Percentiles rank a stretch among this genome's conserved stretches.
These are phyloP conservation scores for Stenotaenia linearis DNA, from an alignment of 2,888 invertebrate genomes.

Conservation along the genomic window DNA sequence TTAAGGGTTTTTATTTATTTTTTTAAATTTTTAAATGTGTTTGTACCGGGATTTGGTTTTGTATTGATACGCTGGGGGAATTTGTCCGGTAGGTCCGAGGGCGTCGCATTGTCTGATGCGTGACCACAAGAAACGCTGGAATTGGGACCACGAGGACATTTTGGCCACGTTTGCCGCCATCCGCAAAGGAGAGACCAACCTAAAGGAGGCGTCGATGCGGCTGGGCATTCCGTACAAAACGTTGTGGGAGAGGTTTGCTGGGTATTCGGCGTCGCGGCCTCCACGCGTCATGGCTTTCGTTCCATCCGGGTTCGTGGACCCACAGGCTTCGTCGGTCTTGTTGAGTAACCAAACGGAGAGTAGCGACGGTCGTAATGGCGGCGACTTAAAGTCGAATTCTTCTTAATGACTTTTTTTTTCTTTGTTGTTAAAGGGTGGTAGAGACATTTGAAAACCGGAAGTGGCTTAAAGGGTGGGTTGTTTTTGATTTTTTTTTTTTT, in stretches of 20 bases:
- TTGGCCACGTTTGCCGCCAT: conserved; percentile 24
- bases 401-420: neutral
- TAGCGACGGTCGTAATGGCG: neutral
- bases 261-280: conserved; percentile 13
- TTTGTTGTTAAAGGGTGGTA: neutral
- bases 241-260: conserved; percentile 23
- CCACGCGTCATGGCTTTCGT: neutral
- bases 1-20: neutral
- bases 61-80: conserved; percentile 1
- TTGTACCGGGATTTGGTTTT: neutral
- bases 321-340: neutral
- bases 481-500: neutral
- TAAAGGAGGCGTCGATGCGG: neutral
- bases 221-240: conserved; percentile 18
- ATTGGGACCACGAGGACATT: conserved; percentile 21
- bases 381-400: neutral
- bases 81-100: conserved; percentile 13
- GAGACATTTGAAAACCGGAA: neutral
- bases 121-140: conserved; percentile 26
- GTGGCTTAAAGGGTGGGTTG: neutral
- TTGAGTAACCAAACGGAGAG: neutral
- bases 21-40: neutral
- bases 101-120: conserved; percentile 8
- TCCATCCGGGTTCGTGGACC: neutral
- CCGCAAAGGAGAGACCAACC: conserved; percentile 23